Evolutionary conservation across 2,888 invertebrate genomes (phyloP).

Genomic region (Acleris literana): DNA sequence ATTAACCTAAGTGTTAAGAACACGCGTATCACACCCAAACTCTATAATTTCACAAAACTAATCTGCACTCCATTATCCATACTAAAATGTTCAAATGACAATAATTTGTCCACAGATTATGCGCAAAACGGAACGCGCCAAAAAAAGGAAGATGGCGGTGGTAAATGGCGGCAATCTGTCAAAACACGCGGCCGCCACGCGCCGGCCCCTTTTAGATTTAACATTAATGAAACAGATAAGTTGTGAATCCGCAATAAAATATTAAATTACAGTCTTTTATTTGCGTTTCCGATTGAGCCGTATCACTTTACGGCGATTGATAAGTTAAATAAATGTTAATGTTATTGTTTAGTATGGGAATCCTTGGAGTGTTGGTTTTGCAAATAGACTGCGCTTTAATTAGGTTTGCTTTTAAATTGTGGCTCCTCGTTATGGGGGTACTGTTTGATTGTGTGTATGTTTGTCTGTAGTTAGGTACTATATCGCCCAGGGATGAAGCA

Average conservation of each 20-base stretch:
- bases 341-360: slow-evolving; percentile 66
- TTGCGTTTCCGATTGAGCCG: slow-evolving; percentile 76
- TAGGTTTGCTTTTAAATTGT: slow-evolving; percentile 1
- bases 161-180: slow-evolving; percentile 63
- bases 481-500: too few species aligned
- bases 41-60: slow-evolving; percentile 20
- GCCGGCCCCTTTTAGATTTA: slow-evolving; percentile 62
- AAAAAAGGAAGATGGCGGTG: slow-evolving; percentile 47
- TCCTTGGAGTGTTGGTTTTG: slow-evolving; percentile 51
- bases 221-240: slow-evolving; percentile 64
- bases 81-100: slow-evolving; percentile 16
- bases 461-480: too few species aligned
- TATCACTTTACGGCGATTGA: slow-evolving; percentile 67
- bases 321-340: slow-evolving; percentile 50
- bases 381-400: slow-evolving; percentile 48
- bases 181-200: slow-evolving; percentile 73
- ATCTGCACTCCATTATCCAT: slow-evolving; percentile 5
- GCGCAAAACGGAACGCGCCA: slow-evolving; percentile 35
- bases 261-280: slow-evolving; percentile 78
- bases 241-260: slow-evolving; percentile 67
- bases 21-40: slow-evolving; percentile 13
- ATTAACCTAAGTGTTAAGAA: slow-evolving; percentile 3
- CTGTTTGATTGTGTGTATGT: neutral
- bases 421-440: neutral
- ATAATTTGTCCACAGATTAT: slow-evolving; percentile 30